A percentile compares a stretch with the other conserved stretches of the same genome.
Evolutionary conservation across 1,140 invertebrate species (phyloP).

Genomic region (Leptinotarsa undecemlineata): DNA sequence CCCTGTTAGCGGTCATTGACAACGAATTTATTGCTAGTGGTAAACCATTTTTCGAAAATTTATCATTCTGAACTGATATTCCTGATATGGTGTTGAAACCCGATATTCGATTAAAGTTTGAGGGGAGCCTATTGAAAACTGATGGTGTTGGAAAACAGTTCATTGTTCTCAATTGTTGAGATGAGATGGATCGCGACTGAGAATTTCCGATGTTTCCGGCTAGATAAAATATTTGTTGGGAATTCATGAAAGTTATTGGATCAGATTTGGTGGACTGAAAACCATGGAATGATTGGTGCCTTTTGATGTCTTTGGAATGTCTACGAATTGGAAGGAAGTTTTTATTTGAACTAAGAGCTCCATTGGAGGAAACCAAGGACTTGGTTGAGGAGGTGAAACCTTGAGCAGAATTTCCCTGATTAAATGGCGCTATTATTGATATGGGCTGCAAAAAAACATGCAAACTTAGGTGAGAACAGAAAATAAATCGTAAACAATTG

Average conservation of each 20-base stretch:
- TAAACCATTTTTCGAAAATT: too few species aligned
- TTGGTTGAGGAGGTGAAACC: constrained; percentile 34
- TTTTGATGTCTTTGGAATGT: constrained; percentile 35
- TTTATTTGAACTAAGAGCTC: constrained; percentile 3
- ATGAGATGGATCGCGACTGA: not conserved
- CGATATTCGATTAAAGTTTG: constrained; percentile 22
- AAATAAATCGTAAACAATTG: not conserved
- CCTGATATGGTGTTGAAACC: constrained; percentile 28
- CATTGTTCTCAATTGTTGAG: constrained; percentile 2
- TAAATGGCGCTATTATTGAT: constrained; percentile 53
- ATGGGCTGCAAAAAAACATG: constrained; percentile 54
- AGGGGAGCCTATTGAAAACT: constrained; percentile 16
- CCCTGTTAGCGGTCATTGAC: constrained; percentile 18
- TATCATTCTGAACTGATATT: constrained; percentile 14
- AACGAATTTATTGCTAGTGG: too few species aligned
- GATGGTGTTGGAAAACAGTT: not conserved
- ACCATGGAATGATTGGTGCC: constrained; percentile 53
- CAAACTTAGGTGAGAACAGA: constrained; percentile 45
- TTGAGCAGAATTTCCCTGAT: constrained; percentile 40
- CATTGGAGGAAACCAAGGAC: constrained; percentile 30
- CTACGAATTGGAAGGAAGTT: not conserved
- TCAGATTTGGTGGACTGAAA: constrained; percentile 41
- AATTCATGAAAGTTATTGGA: constrained; percentile 13
- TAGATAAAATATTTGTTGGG: constrained; percentile 7
- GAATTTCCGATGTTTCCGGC: constrained; percentile 7